A percentile compares a stretch with the other conserved stretches of the same genome.
These are phyloP conservation scores for Drosophila phalerata DNA, from an alignment of 2,888 invertebrate species.

Conservation along the genomic window DNA sequence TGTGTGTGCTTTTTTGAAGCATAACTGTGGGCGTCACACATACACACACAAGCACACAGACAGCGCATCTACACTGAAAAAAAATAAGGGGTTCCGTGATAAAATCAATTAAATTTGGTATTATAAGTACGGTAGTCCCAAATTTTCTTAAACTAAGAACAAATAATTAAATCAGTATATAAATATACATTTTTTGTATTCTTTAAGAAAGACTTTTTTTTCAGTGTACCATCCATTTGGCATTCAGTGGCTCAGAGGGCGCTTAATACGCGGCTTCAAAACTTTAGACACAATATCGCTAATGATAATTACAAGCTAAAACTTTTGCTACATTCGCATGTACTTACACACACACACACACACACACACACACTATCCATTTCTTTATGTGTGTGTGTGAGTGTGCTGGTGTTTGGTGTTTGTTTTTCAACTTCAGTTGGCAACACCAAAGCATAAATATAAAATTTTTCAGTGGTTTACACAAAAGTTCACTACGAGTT, in stretches of 20 bases:
- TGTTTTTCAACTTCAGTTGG: constrained; percentile 69
- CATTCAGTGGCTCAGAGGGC: constrained; percentile 50
- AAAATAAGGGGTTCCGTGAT: too few relatives aligned
- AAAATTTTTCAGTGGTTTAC: constrained; percentile 60
- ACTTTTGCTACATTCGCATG: constrained; percentile 68
- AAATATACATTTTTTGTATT: too few relatives aligned
- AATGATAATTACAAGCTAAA: constrained; percentile 81
- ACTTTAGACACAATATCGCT: constrained; percentile 81
- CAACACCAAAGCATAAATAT: constrained; percentile 74
- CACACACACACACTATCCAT: background rate
- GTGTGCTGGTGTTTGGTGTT: constrained; percentile 32
- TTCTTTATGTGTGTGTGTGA: constrained; percentile 17
- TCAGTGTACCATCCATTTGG: constrained; percentile 42
- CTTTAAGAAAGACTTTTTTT: too few relatives aligned
- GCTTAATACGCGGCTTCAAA: constrained; percentile 75
- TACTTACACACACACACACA: constrained; percentile 20
- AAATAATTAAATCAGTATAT: too few relatives aligned
- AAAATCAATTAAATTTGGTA: too few relatives aligned
- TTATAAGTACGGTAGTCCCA: too few relatives aligned
- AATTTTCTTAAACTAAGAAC: too few relatives aligned
- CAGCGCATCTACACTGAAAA: constrained; percentile 8
- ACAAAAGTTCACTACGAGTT: constrained; percentile 54
- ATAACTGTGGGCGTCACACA: constrained; percentile 30
- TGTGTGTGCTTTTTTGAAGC: constrained; percentile 39
- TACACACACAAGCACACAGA: constrained; percentile 3